A percentile compares a stretch with the other conserved stretches of the same genome.
Evolutionary conservation across 2,113 vertebrate genomes (phyloP).

Genomic region (Odobenus rosmarus): DNA sequence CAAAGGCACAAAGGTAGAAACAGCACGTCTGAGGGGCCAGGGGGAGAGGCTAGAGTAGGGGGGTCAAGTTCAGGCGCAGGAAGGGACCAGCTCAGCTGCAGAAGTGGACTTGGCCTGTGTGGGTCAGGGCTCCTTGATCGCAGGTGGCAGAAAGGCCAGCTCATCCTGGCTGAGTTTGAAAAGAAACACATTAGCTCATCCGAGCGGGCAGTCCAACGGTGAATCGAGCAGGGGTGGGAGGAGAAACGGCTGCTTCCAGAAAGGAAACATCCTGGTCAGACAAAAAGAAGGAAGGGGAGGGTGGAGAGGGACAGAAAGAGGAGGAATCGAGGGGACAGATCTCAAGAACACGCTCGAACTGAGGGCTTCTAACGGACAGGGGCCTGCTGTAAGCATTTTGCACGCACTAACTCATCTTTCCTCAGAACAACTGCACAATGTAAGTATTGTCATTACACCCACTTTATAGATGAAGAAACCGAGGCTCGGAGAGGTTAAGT

Average conservation of each 20-base stretch:
- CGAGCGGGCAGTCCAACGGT: neutral
- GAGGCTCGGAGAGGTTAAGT: neutral
- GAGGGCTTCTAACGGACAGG: neutral
- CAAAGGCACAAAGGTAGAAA: neutral
- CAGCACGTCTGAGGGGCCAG: neutral
- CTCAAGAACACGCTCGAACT: neutral
- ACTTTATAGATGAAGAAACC: neutral
- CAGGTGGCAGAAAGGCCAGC: neutral
- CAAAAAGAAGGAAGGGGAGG: neutral
- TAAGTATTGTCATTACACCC: too few relatives aligned
- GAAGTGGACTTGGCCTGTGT: neutral
- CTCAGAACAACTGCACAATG: neutral
- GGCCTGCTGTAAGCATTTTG: neutral
- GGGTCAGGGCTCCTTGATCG: neutral
- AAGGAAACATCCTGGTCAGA: neutral
- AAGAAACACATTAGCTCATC: neutral
- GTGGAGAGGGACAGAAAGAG: neutral
- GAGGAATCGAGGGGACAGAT: neutral
- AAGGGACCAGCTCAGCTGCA: rapidly evolving
- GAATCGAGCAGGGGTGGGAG: neutral
- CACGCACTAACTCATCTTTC: too few relatives aligned
- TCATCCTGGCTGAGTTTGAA: too few relatives aligned
- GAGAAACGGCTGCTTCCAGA: neutral
- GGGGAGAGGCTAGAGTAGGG: neutral
- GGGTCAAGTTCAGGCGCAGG: neutral